Base-by-base conservation (phyloP, 2,888 invertebrate species). In the Laothoe populi region DNA sequence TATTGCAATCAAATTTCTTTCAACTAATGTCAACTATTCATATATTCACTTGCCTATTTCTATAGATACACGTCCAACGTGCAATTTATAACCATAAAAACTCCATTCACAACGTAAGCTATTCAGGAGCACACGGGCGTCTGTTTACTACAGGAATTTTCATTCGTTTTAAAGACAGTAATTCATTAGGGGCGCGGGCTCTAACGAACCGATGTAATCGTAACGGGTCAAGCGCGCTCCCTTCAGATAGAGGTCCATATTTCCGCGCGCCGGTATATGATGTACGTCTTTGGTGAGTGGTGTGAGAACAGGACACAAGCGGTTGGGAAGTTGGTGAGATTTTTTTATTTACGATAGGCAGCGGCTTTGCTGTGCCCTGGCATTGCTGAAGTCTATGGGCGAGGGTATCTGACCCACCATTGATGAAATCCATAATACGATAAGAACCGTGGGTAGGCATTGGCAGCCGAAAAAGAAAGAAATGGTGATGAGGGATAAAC, bases 201-300 rank as follows among this genome's bases (percentile, higher is more conserved):
- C 49, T 61, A 61, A 61, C 60, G 60, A 61, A 61, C 60, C 60
- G 53, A 42, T 26, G 2, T 53, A 61, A 53, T 61, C 53, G 42
- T 26, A 61, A 53, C 42, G 60, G 60, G 40, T 60, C 60, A 49
- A 40, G 38, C 60, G 38, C 16, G 48, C 10, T 35, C 31, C 42
- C 58, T 42, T 38, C 40, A 40, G 24, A 59, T 45, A 19, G 38
- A 40, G 38, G 24, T 60, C 60, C 60, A 24, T 60, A 49, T 49
- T 60, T 60, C 48, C 48, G 46, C 23, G 19, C 53, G 31, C 31
- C 35, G 53, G 53, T 35, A 35, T 53, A 53, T 53, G 19, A 53
- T 53, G 53, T 53, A 21, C 31, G 53, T 11, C 19, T 53, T 35
- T 35, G 35, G 53, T 35, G 53, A 4, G 4, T 53, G 53, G 31